These are phyloP conservation scores for Sminthurinus aureus DNA, from an alignment of 2,888 invertebrate genomes.

Conservation along the genomic window DNA sequence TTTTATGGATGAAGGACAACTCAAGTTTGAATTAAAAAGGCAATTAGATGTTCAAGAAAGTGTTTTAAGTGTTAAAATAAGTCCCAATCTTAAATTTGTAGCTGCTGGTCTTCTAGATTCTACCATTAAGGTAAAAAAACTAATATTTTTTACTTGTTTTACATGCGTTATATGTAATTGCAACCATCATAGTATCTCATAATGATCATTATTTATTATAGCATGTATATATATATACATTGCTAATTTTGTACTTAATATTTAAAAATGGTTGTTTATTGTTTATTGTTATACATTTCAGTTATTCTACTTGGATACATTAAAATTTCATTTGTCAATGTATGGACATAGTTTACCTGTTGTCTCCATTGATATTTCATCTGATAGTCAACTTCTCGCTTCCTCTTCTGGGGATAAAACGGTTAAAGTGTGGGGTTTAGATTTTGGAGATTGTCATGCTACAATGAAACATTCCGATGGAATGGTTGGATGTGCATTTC, in stretches of 20 bases:
- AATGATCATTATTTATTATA: too few species aligned
- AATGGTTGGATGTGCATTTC: constrained; percentile 86
- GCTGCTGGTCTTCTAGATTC: constrained; percentile 91
- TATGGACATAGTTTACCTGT: constrained; percentile 98
- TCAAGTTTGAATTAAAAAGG: constrained; percentile 54
- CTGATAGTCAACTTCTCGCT: constrained; percentile 83
- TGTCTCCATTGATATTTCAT: constrained; percentile 89
- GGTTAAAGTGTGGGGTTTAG: constrained; percentile 97
- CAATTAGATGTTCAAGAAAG: constrained; percentile 83
- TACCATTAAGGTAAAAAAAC: constrained; percentile 81
- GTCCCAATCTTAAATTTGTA: constrained; percentile 85
- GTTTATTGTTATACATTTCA: constrained; percentile 17
- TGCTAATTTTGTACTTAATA: not conserved
- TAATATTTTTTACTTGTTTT: not conserved
- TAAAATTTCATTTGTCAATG: constrained; percentile 71
- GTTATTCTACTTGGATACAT: constrained; percentile 55
- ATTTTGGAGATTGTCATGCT: constrained; percentile 97
- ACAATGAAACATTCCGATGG: constrained; percentile 96
- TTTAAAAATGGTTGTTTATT: not conserved
- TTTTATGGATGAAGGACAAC: constrained; percentile 54
- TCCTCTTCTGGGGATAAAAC: constrained; percentile 96
- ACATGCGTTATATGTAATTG: not conserved
- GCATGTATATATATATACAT: not conserved
- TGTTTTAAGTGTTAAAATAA: constrained; percentile 82
- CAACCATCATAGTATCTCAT: too few species aligned